Percentiles rank a stretch among this genome's conserved stretches.
Evolutionary conservation across 2,888 invertebrate genomes (phyloP).

Genomic region (Hypselothyrea guttata): DNA sequence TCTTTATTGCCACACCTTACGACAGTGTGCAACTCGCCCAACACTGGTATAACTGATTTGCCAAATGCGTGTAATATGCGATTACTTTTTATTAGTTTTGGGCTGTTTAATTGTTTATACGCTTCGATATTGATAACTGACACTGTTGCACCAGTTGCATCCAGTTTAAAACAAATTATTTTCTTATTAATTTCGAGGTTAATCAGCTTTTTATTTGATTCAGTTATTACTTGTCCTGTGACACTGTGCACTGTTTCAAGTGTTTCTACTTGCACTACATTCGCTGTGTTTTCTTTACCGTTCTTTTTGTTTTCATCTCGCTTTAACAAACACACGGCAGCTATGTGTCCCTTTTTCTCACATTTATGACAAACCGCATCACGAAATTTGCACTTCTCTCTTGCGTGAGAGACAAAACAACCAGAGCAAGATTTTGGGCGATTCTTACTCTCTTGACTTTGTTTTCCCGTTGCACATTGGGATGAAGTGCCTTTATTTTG

Average conservation of each 20-base stretch:
- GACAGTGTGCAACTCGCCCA: neutral
- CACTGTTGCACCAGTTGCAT: neutral
- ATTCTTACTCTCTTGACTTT: no score
- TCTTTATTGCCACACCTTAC: neutral
- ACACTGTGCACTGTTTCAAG: neutral
- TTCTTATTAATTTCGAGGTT: neutral
- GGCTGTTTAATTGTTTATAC: neutral
- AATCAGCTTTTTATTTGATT: no score
- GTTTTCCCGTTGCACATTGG: no score
- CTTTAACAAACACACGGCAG: neutral
- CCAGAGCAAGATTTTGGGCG: constrained; percentile 3
- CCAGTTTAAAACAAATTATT: neutral
- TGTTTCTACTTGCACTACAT: neutral
- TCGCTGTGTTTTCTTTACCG: no score
- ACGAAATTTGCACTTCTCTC: constrained; percentile 3
- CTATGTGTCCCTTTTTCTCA: constrained; percentile 1
- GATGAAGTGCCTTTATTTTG: no score
- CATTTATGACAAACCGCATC: neutral
- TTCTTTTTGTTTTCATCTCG: neutral
- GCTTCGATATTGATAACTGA: neutral
- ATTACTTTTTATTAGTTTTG: neutral
- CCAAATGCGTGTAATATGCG: neutral
- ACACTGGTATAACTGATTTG: neutral
- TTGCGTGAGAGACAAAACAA: neutral
- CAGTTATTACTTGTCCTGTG: no score